Percentiles rank a stretch among this genome's conserved stretches.
Conservation (phyloP, 1,140 invertebrate species). For the Idris sp. region DNA sequence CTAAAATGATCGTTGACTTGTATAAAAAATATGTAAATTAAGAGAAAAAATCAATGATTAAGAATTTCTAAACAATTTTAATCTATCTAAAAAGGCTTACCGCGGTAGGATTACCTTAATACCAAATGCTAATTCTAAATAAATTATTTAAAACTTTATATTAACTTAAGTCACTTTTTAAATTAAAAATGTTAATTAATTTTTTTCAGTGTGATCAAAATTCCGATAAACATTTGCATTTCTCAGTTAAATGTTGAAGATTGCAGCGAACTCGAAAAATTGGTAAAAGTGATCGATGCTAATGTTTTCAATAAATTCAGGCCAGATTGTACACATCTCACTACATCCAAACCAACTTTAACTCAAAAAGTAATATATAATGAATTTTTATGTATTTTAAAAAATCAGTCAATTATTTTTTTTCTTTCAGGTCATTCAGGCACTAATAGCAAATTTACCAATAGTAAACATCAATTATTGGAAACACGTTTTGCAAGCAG, state of each 20-base stretch:
- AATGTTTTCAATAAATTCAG: slow-evolving; percentile 13
- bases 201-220: slow-evolving; percentile 43
- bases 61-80: too few species aligned
- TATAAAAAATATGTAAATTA: too few species aligned
- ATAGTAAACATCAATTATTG: slow-evolving; percentile 38
- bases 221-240: slow-evolving; percentile 31
- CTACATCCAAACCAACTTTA: slow-evolving; percentile 32
- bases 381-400: slow-evolving; percentile 1
- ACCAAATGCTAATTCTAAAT: too few species aligned
- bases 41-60: too few species aligned
- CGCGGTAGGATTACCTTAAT: too few species aligned
- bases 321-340: slow-evolving; percentile 34
- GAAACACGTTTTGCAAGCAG: slow-evolving; percentile 18
- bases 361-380: slow-evolving; percentile 34
- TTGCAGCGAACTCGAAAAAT: slow-evolving; percentile 1
- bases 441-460: slow-evolving; percentile 28
- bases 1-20: too few species aligned
- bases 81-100: too few species aligned
- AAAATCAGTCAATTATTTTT: background rate
- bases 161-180: too few species aligned
- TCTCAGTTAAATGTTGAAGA: slow-evolving; percentile 40
- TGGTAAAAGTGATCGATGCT: slow-evolving; percentile 41
- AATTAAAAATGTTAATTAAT: too few species aligned
- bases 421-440: slow-evolving; percentile 38
- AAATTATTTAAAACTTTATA: too few species aligned